Base-by-base conservation (phyloP, 1,140 invertebrate species). In the Panagrolaimus sp. region DNA sequence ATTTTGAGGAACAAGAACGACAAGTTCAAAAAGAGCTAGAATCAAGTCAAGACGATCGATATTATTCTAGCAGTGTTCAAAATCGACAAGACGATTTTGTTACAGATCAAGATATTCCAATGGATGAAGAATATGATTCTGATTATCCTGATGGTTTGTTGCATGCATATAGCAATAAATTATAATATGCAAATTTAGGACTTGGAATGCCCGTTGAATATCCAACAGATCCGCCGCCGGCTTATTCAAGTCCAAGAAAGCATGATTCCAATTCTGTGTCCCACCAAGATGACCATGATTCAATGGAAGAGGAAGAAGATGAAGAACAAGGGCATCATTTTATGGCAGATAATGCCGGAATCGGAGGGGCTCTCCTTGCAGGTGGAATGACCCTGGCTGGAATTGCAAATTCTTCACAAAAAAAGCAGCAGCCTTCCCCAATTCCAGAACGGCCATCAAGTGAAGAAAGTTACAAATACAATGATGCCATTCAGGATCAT, bases 91-190 rank as follows among this genome's bases (percentile, higher is more conserved):
- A 58, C 52, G 28, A 26, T 24, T 17, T 58, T 4, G 4, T 58
- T 0, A 21, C 10, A 21, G 21, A 58, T 8, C 52, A 58, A 12
- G 52, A 48, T 48, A 24, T 26, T 12, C 1, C 21, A 21, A 28
- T 26, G 10, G 14, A 21, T 14, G 21, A 21, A 26, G 52, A 58
- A 12, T 58, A 58, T 17, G 52, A 58, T 12, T 21, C 21, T 24
- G 52, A 58, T 28, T 58, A 58, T 58, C 52, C 52, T 58, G 52
- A 58, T 21, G 52, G 52, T 58, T 4, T n/a, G n/a, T n/a, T n/a
- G n/a, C n/a, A n/a, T n/a, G n/a, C n/a, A n/a, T n/a, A n/a, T n/a
- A n/a, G n/a, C n/a, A n/a, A n/a, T n/a, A 58, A 17, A 12, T 21
- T 58, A 1, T 1, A 5, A 58, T 3, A 10, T 58, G 2, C 14